Evolutionary conservation across 2,888 invertebrate species (phyloP), one percentile per base, ranked within the genome.

Genomic region (Epicampocera succincta): DNA sequence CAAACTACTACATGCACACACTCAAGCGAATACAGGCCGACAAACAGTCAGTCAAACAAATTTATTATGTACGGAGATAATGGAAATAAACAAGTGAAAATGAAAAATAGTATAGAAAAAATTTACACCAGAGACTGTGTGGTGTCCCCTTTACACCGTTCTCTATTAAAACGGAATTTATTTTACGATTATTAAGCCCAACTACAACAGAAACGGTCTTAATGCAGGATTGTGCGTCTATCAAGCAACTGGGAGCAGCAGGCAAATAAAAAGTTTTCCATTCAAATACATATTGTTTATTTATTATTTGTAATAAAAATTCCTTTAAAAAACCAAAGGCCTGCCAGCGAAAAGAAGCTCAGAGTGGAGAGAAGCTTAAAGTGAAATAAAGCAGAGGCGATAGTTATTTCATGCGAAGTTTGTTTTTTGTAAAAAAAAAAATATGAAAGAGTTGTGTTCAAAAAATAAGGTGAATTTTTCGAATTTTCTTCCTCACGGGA

Each of bases 281-380:
- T 17, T 40, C 25, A 38, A 46, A 66, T 33, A 42, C 50, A 48
- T 38, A 52, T 65, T 46, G 58, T 73, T 72, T 73, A 79, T 61
- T 79, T 73, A 79, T 79, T 68, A 73, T 73, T 78, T 78, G 72
- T 65, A 73, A 78, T 72, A 60, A 73, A 73, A 72, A 72, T 72
- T 72, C 38, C 44, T 63, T 73, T 78, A 52, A 60, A 40, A 66
- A 60, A 79, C n/a, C 40, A 73, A 78, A 58, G 17, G 52, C 50
- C 60, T 54, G 61, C 19, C 40, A 61, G 48, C 25, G 25, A 19
- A 38, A 13, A 54, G 38, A 56, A 56, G 5, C 50, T 50, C 9
- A 17, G 8, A n/a, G 13, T 33, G 1, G 15, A 40, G 29, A 40
- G 17, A 42, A 33, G 9, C 33, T 25, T 68, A 68, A 54, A 68